Evolutionary conservation across 2,888 invertebrate genomes (phyloP), one percentile per base, ranked within the genome.

Genomic region (Aphidius colemani): DNA sequence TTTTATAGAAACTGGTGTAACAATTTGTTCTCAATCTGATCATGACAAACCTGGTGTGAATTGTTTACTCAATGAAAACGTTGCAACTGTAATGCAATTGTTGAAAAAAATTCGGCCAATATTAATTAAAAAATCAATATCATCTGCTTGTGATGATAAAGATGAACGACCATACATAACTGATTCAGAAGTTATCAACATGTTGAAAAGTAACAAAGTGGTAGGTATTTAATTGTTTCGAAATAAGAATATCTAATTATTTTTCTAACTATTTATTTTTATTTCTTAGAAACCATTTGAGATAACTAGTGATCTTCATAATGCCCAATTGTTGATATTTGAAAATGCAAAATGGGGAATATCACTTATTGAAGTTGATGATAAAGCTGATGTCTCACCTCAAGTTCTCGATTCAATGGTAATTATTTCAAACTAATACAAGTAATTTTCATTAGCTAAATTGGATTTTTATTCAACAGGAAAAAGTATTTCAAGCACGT

Each of bases 321-420:
- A 89, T 75, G 85, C 90, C 58, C 87, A 91, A 75, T 87, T 92
- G 55, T 82, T 93, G 55, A 85, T 90, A 10, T 85, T 89, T 48
- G 85, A 85, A 66, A 93, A 93, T 79, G 90, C 90, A 0, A 86
- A 89, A 58, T 92, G 92, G 92, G 90, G 89, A 8, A 85, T 92
- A 10, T 86, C 85, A 69, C 85, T 91, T 10, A 85, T 89, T 7
- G 83, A 83, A 68, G 76, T 82, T 18, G 80, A 78, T 7, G 78
- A 81, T 53, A 78, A 77, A 51, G 73, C 79, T 55, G 74, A 70
- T 30, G 73, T 72, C 7, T 75, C 79, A 11, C 66, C 74, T 58
- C 73, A 76, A 60, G 70, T 75, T 55, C 71, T 82, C 45, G 79
- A 79, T 69, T 78, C 80, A 69, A 82, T 85, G 83, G 85, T 85